These are phyloP conservation scores for Apostichopus japonicus DNA, from an alignment of 35 echinoderm and acorn worm genomes.

Conservation along the genomic window DNA sequence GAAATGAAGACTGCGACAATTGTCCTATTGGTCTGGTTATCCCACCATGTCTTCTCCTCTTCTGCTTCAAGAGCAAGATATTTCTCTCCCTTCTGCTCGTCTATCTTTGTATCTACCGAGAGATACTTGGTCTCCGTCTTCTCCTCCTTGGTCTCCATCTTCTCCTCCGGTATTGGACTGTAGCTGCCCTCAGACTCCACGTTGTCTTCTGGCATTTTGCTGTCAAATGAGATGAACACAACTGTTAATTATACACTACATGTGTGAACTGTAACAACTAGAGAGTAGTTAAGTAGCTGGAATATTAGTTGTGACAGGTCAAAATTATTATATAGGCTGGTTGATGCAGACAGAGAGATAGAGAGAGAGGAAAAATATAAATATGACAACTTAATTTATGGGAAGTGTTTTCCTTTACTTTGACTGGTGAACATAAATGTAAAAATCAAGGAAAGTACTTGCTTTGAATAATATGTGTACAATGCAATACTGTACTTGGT, in stretches of 20 bases:
- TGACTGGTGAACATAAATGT: too few relatives aligned
- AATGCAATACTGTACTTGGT: too few relatives aligned
- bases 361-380: too few relatives aligned
- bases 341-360: too few relatives aligned
- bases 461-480: too few relatives aligned
- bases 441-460: too few relatives aligned
- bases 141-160: neutral
- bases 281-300: too few relatives aligned
- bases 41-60: constrained; percentile 46
- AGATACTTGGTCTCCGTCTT: neutral
- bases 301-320: neutral
- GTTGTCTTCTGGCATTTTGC: constrained; percentile 31
- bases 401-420: too few relatives aligned
- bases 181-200: neutral
- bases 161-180: neutral
- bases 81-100: constrained; percentile 32
- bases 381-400: too few relatives aligned
- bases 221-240: neutral
- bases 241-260: too few relatives aligned
- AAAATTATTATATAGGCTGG: neutral
- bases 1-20: constrained; percentile 37
- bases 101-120: neutral
- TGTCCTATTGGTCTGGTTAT: constrained; percentile 53
- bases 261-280: too few relatives aligned
- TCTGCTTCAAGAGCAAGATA: constrained; percentile 20